Evolutionary conservation across 2,797 vertebrate genomes (phyloP), one percentile per base, ranked within the genome.

Genomic region (Poeciliopsis turneri): DNA sequence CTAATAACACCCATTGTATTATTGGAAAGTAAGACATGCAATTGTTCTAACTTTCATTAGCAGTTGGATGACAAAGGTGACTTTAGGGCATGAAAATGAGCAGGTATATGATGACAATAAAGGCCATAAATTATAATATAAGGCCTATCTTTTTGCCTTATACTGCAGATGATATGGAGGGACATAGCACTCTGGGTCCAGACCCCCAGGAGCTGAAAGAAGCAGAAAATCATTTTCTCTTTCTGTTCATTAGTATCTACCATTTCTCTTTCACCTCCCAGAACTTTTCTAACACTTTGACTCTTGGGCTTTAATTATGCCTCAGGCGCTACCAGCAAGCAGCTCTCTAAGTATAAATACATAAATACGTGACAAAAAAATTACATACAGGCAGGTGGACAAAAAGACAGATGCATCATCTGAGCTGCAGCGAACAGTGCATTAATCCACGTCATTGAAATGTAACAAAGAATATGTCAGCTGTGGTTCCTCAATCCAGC

Each of bases 251-350:
- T 89, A 90, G 61, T 49, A 53, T 86, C 82, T 87, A 41, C 77
- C 80, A 59, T 82, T 78, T 88, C 79, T 82, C 80, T 86, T 89
- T 93, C 90, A 90, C 82, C 89, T 90, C 78, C 66, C 84, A 84
- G 74, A 90, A 83, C 89, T 84, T 87, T 84, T 81, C 73, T 82
- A 81, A 77, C 81, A 76, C 84, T 79, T 74, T 74, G 30, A 79
- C 87, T 87, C 86, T 74, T 12, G 70, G 91, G 87, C 78, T 92
- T 91, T 91, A 92, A 93, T 93, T 89, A 89, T 85, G 90, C 92
- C 88, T 87, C 72, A 64, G 85, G 87, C 89, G 41, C 77, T 59
- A 78, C 82, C 45, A 80, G 81, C 77, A 81, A 74, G 82, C 66
- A 75, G 85, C 85, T 90, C 84, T 84, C 78, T 7, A 20, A 85